Evolutionary conservation across 2,797 vertebrate genomes (phyloP), one percentile per base, ranked within the genome.

Genomic region (Sebastes dallii): DNA sequence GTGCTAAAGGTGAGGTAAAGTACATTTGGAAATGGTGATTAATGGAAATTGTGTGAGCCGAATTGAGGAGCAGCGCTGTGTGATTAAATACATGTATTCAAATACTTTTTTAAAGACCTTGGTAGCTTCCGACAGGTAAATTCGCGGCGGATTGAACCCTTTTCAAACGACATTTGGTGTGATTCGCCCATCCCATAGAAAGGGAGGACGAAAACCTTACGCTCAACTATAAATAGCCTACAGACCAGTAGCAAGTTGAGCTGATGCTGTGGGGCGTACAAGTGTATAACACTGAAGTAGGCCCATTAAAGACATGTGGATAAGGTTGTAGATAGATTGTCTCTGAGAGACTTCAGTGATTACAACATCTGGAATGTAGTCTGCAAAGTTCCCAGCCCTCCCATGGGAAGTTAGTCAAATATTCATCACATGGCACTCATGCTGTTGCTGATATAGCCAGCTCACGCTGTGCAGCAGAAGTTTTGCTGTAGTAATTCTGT

Each of bases 331-430:
- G 39, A 42, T 39, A 30, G 13, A 27, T 27, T 3, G 22, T 36
- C 27, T 2, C 2, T 20, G 8, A 4, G 52, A 66, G 25, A 14
- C 34, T 24, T 11, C 8, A 12, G 58, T 52, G 56, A 36, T 34
- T 4, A 27, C 3, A 52, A 3, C 24, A 3, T 16, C 14, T 60
- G 46, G 22, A 30, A 12, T 66, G 32, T 39, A 3, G 29, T 11
- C 39, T 11, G 25, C 6, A 20, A 20, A 81, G 39, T 71, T 83
- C 76, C 50, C 75, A 73, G 55, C 27, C 1, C n/a, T 70, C 72
- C 66, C 77, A 8, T 34, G 36, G 78, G 58, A 86, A 83, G 46
- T 67, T 24, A 18, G 20, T 58, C 61, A 76, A 66, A 72, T 75
- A 81, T 80, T 78, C 66, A 77, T 88, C 75, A 70, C 34, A 74